phyloP scores from a whole-genome alignment of 1,140 invertebrate genomes.

The Sycobia sp. region DNA sequence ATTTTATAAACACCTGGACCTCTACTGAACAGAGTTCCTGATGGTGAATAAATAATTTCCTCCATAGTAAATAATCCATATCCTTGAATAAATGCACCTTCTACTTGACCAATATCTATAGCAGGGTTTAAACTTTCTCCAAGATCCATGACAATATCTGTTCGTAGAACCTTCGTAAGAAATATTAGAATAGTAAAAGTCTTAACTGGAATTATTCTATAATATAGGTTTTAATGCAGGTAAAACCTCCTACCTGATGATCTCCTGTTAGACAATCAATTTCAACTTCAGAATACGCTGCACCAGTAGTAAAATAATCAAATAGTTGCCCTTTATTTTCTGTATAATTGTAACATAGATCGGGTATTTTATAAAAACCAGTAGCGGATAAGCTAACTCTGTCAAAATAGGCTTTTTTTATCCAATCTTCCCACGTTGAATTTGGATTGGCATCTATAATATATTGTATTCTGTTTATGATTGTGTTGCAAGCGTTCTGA shows the following conservation, averaged over 20 bases:
- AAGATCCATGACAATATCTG: constrained; percentile 95
- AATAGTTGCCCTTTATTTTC: constrained; percentile 75
- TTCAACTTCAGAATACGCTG: constrained; percentile 81
- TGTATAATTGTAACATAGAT: constrained; percentile 76
- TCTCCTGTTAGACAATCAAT: constrained; percentile 88
- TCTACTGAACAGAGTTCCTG: constrained; percentile 78
- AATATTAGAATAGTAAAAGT: constrained; percentile 19
- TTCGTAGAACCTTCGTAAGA: constrained; percentile 70
- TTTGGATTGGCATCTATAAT: constrained; percentile 78
- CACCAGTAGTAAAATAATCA: constrained; percentile 83
- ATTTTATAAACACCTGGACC: constrained; percentile 95
- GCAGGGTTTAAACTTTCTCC: constrained; percentile 91
- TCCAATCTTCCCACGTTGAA: constrained; percentile 86
- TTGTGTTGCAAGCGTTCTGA: constrained; percentile 79
- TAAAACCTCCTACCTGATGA: constrained; percentile 69
- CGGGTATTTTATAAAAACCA: constrained; percentile 85
- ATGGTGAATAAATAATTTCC: constrained; percentile 84
- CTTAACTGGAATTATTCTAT: not conserved
- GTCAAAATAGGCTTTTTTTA: constrained; percentile 79
- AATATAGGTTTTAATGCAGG: no score
- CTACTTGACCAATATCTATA: constrained; percentile 95
- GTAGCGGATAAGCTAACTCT: constrained; percentile 83
- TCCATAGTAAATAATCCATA: constrained; percentile 91
- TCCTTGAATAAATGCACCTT: constrained; percentile 92
- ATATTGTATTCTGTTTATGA: constrained; percentile 78